Evolutionary conservation across 2,113 vertebrate species (phyloP), one percentile per base, ranked within the genome.

Genomic region (Nannobrachium achirus): DNA sequence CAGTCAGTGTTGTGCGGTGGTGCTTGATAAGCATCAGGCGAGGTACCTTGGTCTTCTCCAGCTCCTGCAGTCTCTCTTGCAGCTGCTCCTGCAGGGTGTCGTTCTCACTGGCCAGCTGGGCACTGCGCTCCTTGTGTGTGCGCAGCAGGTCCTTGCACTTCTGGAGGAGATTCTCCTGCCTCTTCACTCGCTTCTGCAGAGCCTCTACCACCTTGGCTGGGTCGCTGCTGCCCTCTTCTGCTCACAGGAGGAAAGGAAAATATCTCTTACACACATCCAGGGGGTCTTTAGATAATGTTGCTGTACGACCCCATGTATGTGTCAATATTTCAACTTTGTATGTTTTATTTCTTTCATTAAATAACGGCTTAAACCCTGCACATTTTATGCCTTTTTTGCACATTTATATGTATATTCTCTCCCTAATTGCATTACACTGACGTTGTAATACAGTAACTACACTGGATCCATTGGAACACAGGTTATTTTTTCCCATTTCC

Each of bases 1-100:
- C 25, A 33, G 48, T 6, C 48, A 53, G 51, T 4, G 2, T 20
- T 4, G 51, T 9, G 8, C 18, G 8, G 25, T 19, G 15, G 11
- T 4, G 50, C 25, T 15, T 11, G 14, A 15, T 40, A 38, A 81
- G 53, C 20, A 49, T 19, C 25, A 55, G 13, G 40, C 50, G 41
- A 40, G 39, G 4, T 76, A 98, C 98, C 95, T 99, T 99, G 41
- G 95, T 95, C 83, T 97, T 99, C 75, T 99, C 97, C 73, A 99
- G 91, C 62, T 99, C 96, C 75, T 97, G 95, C 73, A 98, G 93
- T 40, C 97, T 93, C 75, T 98, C 97, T 56, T 96, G 94, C 48
- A 99, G 91, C 78, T 98, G 97, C 25, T 97, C 94, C 63, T 99
- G 97, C 48, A 99, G 92, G 0, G 95, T 92, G 51, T 99, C 98